These are phyloP conservation scores for Polydrusus cervinus DNA, from an alignment of 2,888 invertebrate species.

Conservation along the genomic window DNA sequence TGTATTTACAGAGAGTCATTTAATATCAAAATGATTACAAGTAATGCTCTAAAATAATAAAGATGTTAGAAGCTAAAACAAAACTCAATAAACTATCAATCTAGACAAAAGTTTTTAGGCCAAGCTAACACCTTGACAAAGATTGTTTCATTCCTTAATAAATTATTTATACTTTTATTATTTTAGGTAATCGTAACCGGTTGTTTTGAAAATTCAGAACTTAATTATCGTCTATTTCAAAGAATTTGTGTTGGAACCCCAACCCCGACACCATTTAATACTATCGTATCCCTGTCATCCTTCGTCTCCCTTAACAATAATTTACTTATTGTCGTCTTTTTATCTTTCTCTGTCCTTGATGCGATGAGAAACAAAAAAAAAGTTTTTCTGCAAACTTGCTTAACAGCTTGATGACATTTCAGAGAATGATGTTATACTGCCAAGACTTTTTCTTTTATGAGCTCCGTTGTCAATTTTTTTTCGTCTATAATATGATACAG, in stretches of 20 bases:
- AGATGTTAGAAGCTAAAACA: too few species aligned
- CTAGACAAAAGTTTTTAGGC: too few species aligned
- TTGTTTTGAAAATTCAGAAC: neutral
- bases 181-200: too few species aligned
- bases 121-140: too few species aligned
- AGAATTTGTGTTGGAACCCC: neutral
- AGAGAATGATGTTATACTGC: too few species aligned
- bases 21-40: too few species aligned
- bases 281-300: neutral
- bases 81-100: too few species aligned
- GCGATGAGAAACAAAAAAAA: slow-evolving; percentile 2
- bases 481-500: neutral
- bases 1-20: too few species aligned
- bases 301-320: neutral
- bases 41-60: too few species aligned
- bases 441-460: neutral
- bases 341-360: neutral
- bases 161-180: too few species aligned
- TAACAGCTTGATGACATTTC: neutral
- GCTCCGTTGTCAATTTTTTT: neutral
- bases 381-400: slow-evolving; percentile 6
- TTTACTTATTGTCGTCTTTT: neutral
- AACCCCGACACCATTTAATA: neutral
- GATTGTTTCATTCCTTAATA: too few species aligned
- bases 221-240: slow-evolving; percentile 7